A percentile compares a stretch with the other conserved stretches of the same genome.
These are phyloP conservation scores for Cyclargus thomasi DNA, from an alignment of 1,140 invertebrate genomes.

Conservation along the genomic window DNA sequence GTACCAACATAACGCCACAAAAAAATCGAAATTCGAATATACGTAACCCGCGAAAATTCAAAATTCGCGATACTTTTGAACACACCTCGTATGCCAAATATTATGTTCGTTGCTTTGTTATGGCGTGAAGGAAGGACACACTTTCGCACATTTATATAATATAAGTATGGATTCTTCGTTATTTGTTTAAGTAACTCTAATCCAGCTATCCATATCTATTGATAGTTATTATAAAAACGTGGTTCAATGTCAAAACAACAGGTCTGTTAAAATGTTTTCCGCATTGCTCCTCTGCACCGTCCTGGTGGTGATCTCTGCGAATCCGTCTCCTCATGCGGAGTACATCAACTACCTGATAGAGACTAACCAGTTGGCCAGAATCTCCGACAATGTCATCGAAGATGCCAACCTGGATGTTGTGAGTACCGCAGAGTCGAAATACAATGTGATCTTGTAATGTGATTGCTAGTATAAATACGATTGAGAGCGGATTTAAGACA, in stretches of 20 bases:
- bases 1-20: no score
- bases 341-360: slow-evolving; percentile 5
- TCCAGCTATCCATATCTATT: slow-evolving; percentile 14
- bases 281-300: neutral
- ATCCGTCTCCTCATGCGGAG: slow-evolving; percentile 8
- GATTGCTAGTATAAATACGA: no score
- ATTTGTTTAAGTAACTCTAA: neutral
- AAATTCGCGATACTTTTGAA: no score
- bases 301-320: slow-evolving; percentile 2
- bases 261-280: slow-evolving; percentile 7
- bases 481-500: no score
- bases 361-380: slow-evolving; percentile 4
- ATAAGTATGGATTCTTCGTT: no score
- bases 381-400: slow-evolving; percentile 19
- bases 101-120: no score
- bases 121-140: no score
- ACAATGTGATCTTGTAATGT: no score
- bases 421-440: slow-evolving; percentile 14
- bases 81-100: no score
- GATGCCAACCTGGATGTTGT: slow-evolving; percentile 25
- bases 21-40: no score
- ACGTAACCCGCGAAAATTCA: no score
- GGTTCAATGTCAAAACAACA: slow-evolving; percentile 6
- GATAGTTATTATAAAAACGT: slow-evolving; percentile 9
- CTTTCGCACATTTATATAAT: no score